Evolutionary conservation across 2,797 vertebrate genomes (phyloP).

Genomic region (Potorous gilbertii): DNA sequence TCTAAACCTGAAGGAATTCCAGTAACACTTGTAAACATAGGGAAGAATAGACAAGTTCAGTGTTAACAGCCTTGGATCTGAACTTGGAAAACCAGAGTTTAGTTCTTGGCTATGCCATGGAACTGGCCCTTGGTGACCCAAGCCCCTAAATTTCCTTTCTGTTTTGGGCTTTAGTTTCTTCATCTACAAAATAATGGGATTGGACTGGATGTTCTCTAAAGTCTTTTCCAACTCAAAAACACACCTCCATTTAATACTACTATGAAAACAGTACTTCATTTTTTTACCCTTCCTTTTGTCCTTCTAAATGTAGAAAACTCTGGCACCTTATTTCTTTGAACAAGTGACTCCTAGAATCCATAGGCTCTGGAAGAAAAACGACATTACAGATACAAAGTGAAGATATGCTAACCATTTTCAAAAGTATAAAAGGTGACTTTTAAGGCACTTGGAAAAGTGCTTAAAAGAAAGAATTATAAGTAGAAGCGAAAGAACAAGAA

Average conservation of each 20-base stretch:
- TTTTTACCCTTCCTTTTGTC: background rate
- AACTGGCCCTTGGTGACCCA: background rate
- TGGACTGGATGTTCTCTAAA: background rate
- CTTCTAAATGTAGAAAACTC: background rate
- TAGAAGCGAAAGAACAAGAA: background rate
- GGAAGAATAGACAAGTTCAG: background rate
- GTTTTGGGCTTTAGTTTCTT: background rate
- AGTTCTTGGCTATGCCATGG: background rate
- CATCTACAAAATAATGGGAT: background rate
- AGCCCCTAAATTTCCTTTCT: background rate
- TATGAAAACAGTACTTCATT: background rate
- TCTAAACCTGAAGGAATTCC: background rate
- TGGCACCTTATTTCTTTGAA: constrained; percentile 1
- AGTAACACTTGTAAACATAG: background rate
- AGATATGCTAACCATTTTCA: background rate
- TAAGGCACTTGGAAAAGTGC: background rate
- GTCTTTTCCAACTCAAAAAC: background rate
- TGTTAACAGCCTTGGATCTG: background rate
- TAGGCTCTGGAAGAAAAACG: background rate
- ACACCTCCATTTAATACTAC: background rate
- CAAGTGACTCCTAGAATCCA: constrained; percentile 20
- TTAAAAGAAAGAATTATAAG: background rate
- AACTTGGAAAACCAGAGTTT: background rate
- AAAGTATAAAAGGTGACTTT: background rate
- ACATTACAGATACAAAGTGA: background rate